These are phyloP conservation scores for Zeugodacus cucurbitae DNA, from an alignment of 1,140 invertebrate species.

Conservation along the genomic window DNA sequence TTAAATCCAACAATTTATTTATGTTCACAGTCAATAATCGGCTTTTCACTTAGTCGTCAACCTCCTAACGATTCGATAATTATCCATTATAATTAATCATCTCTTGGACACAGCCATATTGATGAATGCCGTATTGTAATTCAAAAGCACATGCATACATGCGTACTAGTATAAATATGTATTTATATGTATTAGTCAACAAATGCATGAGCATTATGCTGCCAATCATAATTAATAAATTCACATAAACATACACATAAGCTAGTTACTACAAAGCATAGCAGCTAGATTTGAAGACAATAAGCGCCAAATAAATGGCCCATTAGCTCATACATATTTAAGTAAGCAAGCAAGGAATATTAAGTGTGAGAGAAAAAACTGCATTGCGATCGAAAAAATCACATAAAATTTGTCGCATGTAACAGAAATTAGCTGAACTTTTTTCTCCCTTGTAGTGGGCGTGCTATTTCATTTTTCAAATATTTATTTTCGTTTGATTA, in stretches of 20 bases:
- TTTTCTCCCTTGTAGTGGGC: neutral
- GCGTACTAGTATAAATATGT: too few relatives aligned
- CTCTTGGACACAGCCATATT: neutral
- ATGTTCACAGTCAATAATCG: neutral
- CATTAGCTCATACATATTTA: neutral
- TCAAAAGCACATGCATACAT: neutral
- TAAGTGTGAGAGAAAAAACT: neutral
- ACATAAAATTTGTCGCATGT: neutral
- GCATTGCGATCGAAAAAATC: too few relatives aligned
- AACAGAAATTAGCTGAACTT: neutral
- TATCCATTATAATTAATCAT: constrained; percentile 1
- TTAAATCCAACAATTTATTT: neutral
- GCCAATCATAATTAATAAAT: constrained; percentile 22
- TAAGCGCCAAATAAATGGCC: neutral
- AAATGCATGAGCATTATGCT: neutral
- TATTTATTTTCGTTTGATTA: constrained; percentile 11
- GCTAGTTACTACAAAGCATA: neutral
- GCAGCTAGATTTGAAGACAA: neutral
- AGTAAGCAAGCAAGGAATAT: neutral
- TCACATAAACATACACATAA: neutral
- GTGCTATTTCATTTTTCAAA: neutral
- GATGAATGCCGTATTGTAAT: neutral
- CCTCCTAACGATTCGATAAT: neutral
- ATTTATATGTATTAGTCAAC: neutral
- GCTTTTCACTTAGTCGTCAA: neutral